Base-by-base conservation (phyloP, 2,797 vertebrate genomes). In the Aulostomus chinensis region DNA sequence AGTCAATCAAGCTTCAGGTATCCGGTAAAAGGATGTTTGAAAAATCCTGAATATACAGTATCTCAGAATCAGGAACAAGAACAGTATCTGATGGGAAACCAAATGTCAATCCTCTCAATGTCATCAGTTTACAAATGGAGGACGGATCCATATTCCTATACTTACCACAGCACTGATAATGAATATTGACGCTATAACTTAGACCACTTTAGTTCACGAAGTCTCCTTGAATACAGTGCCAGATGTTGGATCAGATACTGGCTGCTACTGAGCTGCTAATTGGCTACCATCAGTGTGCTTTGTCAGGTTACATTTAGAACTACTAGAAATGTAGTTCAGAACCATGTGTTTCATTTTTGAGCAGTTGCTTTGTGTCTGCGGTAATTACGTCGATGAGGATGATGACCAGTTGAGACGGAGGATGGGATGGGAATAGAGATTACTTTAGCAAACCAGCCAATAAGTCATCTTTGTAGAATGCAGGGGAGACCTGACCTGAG, bases 1-100 rank as follows among this genome's bases (percentile, higher is more conserved):
- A 42, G 75, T 86, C 79, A 73, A 84, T 84, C 80, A 76, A 64
- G 42, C 60, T 55, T 51, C 25, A 48, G 70, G 63, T 58, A 36
- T 66, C 58, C 68, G 56, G 62, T 58, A 17, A n/a, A n/a, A 56
- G 26, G 42, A 48, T 54, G 58, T 70, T 35, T 57, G 15, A 54
- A 68, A 64, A 61, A 30, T 52, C 38, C 35, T 47, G 34, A 47
- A 42, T 42, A 25, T 73, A 70, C 21, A 35, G 9, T 67, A 58
- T 78, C 47, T 65, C 33, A 18, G 31, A 57, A 61, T 56, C 37
- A 5, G 30, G 69, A 68, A 60, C 31, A 46, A 17, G 20, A 39
- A 46, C 7, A 17, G 9, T 39, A 56, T 75, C 56, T 63, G 67
- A 63, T 26, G 28, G 18, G 64, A 78, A 69, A 50, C 22, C 7